These are phyloP conservation scores for Eupeodes latifasciatus DNA, from an alignment of 2,888 invertebrate genomes.

Conservation along the genomic window DNA sequence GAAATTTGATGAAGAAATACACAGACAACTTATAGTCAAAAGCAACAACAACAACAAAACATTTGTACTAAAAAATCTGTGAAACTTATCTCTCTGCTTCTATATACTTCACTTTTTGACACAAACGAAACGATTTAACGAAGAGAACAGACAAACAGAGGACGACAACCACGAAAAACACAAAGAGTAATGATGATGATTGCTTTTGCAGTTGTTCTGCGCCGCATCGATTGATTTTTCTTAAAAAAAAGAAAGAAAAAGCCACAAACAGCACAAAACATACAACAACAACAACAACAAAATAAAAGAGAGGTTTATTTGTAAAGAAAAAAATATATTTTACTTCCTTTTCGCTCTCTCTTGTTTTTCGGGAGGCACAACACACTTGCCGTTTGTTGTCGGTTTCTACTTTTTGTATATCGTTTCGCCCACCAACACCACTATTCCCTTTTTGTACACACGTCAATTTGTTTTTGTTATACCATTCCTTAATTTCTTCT, in stretches of 20 bases:
- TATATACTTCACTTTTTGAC: conserved; percentile 27
- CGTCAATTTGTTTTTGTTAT: conserved; percentile 13
- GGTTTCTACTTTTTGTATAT: conserved; percentile 33
- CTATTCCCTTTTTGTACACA: conserved; percentile 57
- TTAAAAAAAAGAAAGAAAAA: conserved; percentile 43
- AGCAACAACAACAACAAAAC: conserved; percentile 4
- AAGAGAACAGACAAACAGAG: conserved; percentile 42
- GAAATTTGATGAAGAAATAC: conserved; percentile 26
- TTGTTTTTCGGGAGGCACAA: conserved; percentile 8
- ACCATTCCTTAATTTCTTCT: conserved; percentile 20
- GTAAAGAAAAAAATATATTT: conserved; percentile 38
- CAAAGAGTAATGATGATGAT: conserved; percentile 76
- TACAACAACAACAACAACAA: conserved; percentile 33
- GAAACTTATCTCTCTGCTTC: background rate
- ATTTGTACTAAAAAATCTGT: conserved; percentile 28
- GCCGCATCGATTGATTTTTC: conserved; percentile 78
- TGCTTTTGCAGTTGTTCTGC: conserved; percentile 78
- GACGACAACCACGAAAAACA: conserved; percentile 48
- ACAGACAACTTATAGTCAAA: background rate
- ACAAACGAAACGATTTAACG: conserved; percentile 35
- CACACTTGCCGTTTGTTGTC: conserved; percentile 27
- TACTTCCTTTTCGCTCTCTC: conserved; percentile 28
- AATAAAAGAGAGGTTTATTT: conserved; percentile 23
- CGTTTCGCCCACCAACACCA: conserved; percentile 47
- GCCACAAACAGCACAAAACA: conserved; percentile 23